Evolutionary conservation across 2,888 invertebrate species (phyloP).

Genomic region (Capitulum mitella): DNA sequence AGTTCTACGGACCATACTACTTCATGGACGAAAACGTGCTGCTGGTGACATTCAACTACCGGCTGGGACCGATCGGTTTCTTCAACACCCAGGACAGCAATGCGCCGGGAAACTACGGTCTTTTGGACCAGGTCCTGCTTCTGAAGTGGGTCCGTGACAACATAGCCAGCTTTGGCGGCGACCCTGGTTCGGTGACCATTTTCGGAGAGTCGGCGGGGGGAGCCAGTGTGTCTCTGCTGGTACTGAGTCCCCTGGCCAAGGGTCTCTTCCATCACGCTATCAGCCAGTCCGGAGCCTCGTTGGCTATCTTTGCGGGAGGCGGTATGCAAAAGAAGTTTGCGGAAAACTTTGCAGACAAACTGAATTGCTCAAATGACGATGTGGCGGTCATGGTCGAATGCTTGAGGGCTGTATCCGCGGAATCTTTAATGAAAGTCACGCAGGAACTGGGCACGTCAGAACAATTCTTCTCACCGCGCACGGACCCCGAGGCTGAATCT

Average conservation of each 20-base stretch:
- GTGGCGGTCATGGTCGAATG: neutral
- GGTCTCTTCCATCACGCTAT: neutral
- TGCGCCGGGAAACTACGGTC: conserved; percentile 39
- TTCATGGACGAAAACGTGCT: conserved; percentile 30
- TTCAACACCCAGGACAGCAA: conserved; percentile 37
- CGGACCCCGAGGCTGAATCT: neutral
- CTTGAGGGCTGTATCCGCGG: neutral
- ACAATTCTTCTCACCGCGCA: neutral
- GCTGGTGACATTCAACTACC: too few species aligned
- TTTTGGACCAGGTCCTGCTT: conserved; percentile 43
- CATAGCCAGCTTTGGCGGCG: too few species aligned
- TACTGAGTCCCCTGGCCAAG: conserved; percentile 28
- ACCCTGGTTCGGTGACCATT: conserved; percentile 37
- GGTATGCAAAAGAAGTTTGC: neutral
- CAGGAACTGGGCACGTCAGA: neutral
- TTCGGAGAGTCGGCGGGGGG: conserved; percentile 37
- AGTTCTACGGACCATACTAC: neutral
- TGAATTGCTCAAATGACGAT: neutral
- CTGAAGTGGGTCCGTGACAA: too few species aligned
- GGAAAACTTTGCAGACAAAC: neutral
- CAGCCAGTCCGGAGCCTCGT: neutral
- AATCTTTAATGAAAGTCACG: neutral
- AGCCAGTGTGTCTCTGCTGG: conserved; percentile 34
- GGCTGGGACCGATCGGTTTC: conserved; percentile 36
- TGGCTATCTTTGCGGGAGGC: neutral